These are phyloP conservation scores for Eupithecia subfuscata DNA, from an alignment of 2,888 invertebrate genomes.

Conservation along the genomic window DNA sequence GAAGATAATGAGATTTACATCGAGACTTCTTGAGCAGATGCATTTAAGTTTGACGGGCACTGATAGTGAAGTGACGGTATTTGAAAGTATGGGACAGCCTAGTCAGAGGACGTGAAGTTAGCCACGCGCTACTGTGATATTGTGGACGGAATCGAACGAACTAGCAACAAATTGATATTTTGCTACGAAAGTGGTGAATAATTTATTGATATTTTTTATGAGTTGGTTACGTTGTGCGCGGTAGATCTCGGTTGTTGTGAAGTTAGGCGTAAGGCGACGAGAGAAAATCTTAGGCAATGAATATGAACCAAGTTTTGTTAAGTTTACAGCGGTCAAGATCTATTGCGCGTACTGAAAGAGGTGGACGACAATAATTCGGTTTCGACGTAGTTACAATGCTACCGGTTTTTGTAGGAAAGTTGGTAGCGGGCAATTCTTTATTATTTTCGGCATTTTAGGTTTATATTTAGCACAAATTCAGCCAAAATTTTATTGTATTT, in stretches of 20 bases:
- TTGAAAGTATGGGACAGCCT: conserved; percentile 54
- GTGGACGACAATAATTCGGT: conserved; percentile 71
- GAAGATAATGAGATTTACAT: not conserved
- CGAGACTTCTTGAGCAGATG: conserved; percentile 20
- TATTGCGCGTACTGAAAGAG: conserved; percentile 38
- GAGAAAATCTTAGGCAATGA: not conserved
- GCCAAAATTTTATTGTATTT: conserved; percentile 79
- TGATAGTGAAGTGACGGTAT: conserved; percentile 28
- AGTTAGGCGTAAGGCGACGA: not conserved
- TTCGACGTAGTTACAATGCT: conserved; percentile 46
- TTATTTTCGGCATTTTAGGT: conserved; percentile 47
- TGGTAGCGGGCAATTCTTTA: conserved; percentile 24
- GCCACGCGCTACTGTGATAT: conserved; percentile 73
- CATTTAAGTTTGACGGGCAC: conserved; percentile 34
- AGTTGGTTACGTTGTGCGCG: conserved; percentile 42
- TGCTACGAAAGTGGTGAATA: conserved; percentile 55
- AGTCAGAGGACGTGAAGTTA: conserved; percentile 64
- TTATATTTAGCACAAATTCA: conserved; percentile 52
- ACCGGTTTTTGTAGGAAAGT: conserved; percentile 32
- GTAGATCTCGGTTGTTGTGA: conserved; percentile 13
- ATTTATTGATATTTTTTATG: conserved; percentile 56
- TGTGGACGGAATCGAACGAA: conserved; percentile 52
- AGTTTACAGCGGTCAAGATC: conserved; percentile 6
- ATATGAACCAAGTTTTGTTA: not conserved
- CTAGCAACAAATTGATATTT: conserved; percentile 57